Percentiles rank a stretch among this genome's conserved stretches.
Conservation (phyloP, 2,113 vertebrate species). For the Camelus dromedarius region DNA sequence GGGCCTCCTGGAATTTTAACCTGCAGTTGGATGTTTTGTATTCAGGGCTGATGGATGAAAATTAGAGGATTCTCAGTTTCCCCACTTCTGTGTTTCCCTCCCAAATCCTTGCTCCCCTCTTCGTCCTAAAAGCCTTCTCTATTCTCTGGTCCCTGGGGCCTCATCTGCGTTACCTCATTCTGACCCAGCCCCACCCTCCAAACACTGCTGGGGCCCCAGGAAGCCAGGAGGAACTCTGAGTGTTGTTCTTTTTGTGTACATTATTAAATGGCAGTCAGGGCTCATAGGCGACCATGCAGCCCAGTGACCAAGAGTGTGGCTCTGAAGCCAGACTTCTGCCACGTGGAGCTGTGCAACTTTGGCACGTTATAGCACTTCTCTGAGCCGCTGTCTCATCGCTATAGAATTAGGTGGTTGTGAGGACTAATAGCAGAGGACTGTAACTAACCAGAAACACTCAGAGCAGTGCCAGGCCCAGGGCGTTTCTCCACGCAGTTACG, state of each 20-base stretch:
- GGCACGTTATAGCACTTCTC: background rate
- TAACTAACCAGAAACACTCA: background rate
- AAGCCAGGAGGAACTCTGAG: background rate
- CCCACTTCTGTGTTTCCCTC: background rate
- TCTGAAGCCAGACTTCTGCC: background rate
- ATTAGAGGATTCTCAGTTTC: background rate
- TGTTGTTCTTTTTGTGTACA: background rate
- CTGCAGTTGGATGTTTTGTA: background rate
- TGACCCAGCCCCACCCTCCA: background rate
- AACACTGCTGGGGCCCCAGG: background rate
- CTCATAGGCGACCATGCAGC: background rate
- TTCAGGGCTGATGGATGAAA: background rate
- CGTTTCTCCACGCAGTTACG: fast-evolving
- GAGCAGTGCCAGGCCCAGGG: background rate
- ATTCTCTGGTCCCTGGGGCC: background rate
- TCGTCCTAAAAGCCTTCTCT: background rate
- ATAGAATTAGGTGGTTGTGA: background rate
- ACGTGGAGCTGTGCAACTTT: background rate
- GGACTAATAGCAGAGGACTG: too few species aligned
- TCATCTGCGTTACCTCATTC: fast-evolving
- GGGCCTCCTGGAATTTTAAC: constrained; percentile 21
- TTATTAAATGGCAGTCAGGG: background rate
- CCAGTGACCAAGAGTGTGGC: background rate
- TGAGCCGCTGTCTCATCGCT: background rate
- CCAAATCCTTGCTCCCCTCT: background rate